Evolutionary conservation across 2,888 invertebrate genomes (phyloP).

Genomic region (Drosophila lacicola): DNA sequence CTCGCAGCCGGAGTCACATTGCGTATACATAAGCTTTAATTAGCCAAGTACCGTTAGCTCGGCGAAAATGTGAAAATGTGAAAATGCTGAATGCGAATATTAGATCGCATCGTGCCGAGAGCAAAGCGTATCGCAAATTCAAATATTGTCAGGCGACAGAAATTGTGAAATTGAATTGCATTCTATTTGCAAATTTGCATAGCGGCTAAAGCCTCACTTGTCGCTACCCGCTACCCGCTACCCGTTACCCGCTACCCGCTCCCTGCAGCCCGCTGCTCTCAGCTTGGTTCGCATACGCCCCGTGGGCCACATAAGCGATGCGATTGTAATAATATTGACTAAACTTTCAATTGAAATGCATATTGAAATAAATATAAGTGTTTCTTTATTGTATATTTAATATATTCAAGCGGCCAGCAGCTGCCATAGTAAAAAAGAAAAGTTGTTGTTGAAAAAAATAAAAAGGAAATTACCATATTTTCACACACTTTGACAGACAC

Average conservation of each 20-base stretch:
- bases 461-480: slow-evolving; percentile 55
- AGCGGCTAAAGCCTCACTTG: background rate
- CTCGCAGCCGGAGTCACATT: slow-evolving; percentile 32
- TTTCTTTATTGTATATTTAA: slow-evolving; percentile 21
- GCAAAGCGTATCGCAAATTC: slow-evolving; percentile 10
- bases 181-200: slow-evolving; percentile 17
- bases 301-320: slow-evolving; percentile 11
- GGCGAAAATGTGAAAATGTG: background rate
- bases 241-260: too few relatives aligned
- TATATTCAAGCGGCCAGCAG: slow-evolving; percentile 9
- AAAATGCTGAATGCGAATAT: background rate
- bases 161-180: slow-evolving; percentile 23
- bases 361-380: slow-evolving; percentile 45
- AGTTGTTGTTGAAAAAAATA: slow-evolving; percentile 1
- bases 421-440: slow-evolving; percentile 4
- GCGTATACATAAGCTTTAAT: slow-evolving; percentile 39
- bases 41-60: slow-evolving; percentile 40
- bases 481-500: slow-evolving; percentile 21
- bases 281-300: background rate
- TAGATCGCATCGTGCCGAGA: slow-evolving; percentile 2
- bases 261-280: background rate
- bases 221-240: background rate
- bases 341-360: slow-evolving; percentile 45
- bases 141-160: slow-evolving; percentile 19
- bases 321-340: slow-evolving; percentile 47